These are phyloP conservation scores for Acleris emargana DNA, from an alignment of 2,888 invertebrate species.

Conservation along the genomic window DNA sequence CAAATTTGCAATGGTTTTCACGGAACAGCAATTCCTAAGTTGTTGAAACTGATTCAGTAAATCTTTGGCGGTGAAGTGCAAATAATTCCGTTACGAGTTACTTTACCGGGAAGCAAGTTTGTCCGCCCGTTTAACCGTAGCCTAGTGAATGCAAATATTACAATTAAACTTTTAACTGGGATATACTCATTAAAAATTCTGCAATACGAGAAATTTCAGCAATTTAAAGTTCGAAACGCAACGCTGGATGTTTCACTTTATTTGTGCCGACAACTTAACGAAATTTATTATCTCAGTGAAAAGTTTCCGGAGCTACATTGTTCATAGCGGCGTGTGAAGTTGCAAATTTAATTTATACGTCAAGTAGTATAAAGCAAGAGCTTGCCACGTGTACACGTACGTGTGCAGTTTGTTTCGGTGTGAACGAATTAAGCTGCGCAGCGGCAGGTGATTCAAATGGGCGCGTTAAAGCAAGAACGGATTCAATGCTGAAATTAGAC, in stretches of 20 bases:
- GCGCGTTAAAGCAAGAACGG: not conserved
- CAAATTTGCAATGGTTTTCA: slow-evolving; percentile 41
- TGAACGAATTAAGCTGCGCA: slow-evolving; percentile 14
- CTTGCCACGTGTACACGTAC: slow-evolving; percentile 8
- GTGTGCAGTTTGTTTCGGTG: slow-evolving; percentile 12
- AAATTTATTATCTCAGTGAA: slow-evolving; percentile 57
- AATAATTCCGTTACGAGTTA: slow-evolving; percentile 9
- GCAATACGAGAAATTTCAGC: slow-evolving; percentile 10
- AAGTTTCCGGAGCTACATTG: slow-evolving; percentile 53
- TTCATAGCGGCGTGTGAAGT: slow-evolving; percentile 54
- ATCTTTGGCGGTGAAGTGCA: slow-evolving; percentile 45
- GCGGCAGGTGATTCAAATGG: slow-evolving; percentile 6
- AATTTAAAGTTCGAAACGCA: slow-evolving; percentile 40
- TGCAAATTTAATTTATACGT: slow-evolving; percentile 52
- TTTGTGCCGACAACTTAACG: slow-evolving; percentile 54
- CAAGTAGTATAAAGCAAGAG: slow-evolving; percentile 37
- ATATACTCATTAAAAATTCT: slow-evolving; percentile 20
- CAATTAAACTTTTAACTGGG: not conserved
- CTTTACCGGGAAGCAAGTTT: slow-evolving; percentile 9
- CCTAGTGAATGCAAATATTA: not conserved
- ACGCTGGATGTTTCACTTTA: slow-evolving; percentile 50
- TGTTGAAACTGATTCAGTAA: slow-evolving; percentile 57
- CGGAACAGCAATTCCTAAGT: slow-evolving; percentile 32
- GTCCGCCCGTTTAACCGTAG: not conserved
- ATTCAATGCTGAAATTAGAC: not conserved